Evolutionary conservation across 1,140 invertebrate species (phyloP).

Genomic region (Asbolus verrucosus): DNA sequence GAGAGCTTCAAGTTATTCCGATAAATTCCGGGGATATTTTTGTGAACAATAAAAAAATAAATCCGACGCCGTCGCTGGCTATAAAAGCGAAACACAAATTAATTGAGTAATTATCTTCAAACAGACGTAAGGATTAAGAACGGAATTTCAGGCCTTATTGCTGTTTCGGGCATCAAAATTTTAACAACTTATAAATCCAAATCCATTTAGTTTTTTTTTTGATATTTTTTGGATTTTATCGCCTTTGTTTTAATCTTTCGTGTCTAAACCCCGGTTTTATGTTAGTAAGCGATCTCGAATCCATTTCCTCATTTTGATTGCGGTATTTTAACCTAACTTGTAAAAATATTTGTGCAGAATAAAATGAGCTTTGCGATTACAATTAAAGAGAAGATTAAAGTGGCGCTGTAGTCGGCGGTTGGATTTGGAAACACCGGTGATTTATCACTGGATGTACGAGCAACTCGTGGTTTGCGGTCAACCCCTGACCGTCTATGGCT

Average conservation of each 20-base stretch:
- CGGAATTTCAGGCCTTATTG: too few relatives aligned
- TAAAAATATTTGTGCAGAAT: slow-evolving; percentile 2
- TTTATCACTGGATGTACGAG: slow-evolving; percentile 50
- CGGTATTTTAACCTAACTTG: background rate
- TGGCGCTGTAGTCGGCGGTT: slow-evolving; percentile 47
- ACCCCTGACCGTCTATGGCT: slow-evolving; percentile 50
- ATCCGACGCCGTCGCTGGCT: background rate
- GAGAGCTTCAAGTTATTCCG: slow-evolving; percentile 40
- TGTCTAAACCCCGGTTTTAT: too few relatives aligned
- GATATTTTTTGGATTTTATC: too few relatives aligned
- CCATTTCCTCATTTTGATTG: background rate
- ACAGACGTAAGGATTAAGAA: background rate
- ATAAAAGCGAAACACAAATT: slow-evolving; percentile 1
- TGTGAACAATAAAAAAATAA: slow-evolving; percentile 25
- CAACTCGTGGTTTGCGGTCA: slow-evolving; percentile 52
- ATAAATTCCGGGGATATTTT: slow-evolving; percentile 41
- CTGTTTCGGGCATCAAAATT: too few relatives aligned
- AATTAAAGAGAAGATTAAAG: slow-evolving; percentile 49
- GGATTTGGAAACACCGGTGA: slow-evolving; percentile 50
- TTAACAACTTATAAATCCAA: too few relatives aligned
- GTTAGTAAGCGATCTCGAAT: background rate
- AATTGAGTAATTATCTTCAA: slow-evolving; percentile 4
- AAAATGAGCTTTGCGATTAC: slow-evolving; percentile 32
- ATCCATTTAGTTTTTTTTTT: too few relatives aligned
- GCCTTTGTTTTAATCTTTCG: too few relatives aligned